phyloP scores from a whole-genome alignment of 2,888 invertebrate species.

The Vannuccia rotundouncinata region DNA sequence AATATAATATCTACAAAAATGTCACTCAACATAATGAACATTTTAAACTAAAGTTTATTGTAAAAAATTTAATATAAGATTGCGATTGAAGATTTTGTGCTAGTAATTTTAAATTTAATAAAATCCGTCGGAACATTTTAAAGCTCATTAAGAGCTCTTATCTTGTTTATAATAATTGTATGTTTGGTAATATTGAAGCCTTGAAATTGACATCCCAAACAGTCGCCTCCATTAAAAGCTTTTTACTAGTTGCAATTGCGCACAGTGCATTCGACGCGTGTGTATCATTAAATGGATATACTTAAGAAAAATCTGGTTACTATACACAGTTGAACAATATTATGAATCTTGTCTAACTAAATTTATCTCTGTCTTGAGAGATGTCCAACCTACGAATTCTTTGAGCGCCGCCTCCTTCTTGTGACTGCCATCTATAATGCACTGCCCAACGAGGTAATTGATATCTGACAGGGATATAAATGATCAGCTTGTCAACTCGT shows the following conservation, averaged over 20 bases:
- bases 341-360: neutral
- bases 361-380: neutral
- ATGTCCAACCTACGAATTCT: neutral
- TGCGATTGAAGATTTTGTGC: too few species aligned
- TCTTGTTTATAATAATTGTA: constrained; percentile 14
- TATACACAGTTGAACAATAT: neutral
- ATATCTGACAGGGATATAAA: constrained; percentile 2
- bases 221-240: neutral
- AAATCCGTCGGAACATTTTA: too few species aligned
- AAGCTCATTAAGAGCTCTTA: constrained; percentile 10
- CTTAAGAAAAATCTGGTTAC: too few species aligned
- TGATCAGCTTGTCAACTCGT: neutral
- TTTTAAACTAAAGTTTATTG: too few species aligned
- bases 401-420: neutral
- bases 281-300: too few species aligned
- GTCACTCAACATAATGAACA: too few species aligned
- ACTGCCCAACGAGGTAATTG: neutral
- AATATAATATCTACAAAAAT: too few species aligned
- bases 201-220: neutral
- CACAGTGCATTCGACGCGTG: neutral
- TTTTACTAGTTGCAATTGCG: neutral
- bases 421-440: too few species aligned
- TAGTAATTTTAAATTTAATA: too few species aligned
- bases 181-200: neutral
- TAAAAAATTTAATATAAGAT: too few species aligned